Percentiles rank a stretch among this genome's conserved stretches.
Evolutionary conservation across 2,888 invertebrate genomes (phyloP).

Genomic region (Eulithis testata): DNA sequence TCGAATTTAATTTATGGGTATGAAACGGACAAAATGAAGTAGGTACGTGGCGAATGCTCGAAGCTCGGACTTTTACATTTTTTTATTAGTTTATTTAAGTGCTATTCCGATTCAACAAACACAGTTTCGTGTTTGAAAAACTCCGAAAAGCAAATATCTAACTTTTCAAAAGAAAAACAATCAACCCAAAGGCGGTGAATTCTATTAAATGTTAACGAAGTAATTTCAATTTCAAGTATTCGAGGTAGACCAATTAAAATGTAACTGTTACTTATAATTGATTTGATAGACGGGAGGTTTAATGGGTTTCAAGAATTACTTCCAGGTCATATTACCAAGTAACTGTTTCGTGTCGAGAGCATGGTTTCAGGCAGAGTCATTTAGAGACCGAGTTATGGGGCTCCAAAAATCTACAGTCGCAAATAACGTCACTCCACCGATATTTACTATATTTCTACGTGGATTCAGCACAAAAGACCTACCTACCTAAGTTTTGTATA

Average conservation of each 20-base stretch:
- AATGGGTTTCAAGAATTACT: constrained; percentile 39
- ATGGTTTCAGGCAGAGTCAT: constrained; percentile 11
- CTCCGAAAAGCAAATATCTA: neutral
- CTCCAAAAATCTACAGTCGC: neutral
- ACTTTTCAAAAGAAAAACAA: constrained; percentile 5
- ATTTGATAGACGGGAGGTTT: constrained; percentile 14
- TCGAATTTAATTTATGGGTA: too few species aligned
- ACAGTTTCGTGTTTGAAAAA: constrained; percentile 8
- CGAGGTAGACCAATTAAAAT: constrained; percentile 6
- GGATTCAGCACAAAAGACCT: too few species aligned
- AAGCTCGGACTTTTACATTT: constrained; percentile 17
- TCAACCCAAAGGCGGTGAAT: neutral
- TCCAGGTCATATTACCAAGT: constrained; percentile 46
- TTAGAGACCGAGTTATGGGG: constrained; percentile 1
- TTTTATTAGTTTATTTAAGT: constrained; percentile 14
- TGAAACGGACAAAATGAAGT: too few species aligned
- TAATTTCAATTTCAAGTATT: constrained; percentile 5
- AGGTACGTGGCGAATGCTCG: neutral
- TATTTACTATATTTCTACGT: too few species aligned
- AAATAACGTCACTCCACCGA: neutral
- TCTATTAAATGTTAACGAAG: constrained; percentile 1
- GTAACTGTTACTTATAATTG: constrained; percentile 13
- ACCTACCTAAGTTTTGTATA: too few species aligned
- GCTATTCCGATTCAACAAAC: constrained; percentile 5
- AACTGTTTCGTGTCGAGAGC: constrained; percentile 44